Conservation (phyloP, 2,888 invertebrate species). For the Leptinotarsa rubiginosa region DNA sequence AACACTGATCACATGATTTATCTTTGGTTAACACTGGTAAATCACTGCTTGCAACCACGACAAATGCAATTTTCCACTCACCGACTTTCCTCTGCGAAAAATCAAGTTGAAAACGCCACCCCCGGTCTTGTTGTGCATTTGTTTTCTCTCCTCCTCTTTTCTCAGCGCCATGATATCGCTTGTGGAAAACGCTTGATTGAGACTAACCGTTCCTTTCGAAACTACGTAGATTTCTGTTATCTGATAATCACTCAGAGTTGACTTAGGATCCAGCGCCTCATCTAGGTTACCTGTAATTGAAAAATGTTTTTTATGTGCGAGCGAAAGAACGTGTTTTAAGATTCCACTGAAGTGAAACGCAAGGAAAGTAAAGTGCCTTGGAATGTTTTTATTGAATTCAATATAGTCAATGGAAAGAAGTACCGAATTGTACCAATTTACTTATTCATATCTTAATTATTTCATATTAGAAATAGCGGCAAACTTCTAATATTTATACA, state of each 20-base stretch:
- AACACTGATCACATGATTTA: neutral
- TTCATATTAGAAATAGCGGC: no score
- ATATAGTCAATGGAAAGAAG: no score
- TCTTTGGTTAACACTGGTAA: neutral
- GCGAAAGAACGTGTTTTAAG: no score
- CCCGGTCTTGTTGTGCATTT: conserved; percentile 67
- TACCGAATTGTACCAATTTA: no score
- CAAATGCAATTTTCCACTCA: conserved; percentile 51
- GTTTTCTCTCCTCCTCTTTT: conserved; percentile 71
- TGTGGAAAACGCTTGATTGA: conserved; percentile 65
- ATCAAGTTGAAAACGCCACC: conserved; percentile 70
- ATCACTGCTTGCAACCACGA: neutral
- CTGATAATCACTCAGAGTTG: conserved; percentile 74
- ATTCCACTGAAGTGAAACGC: no score
- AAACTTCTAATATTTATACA: no score
- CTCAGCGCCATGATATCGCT: conserved; percentile 71
- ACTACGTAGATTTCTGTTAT: conserved; percentile 75
- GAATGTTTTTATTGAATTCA: no score
- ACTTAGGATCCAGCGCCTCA: conserved; percentile 70
- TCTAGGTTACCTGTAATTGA: conserved; percentile 70
- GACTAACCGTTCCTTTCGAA: conserved; percentile 67
- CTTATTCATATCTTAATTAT: no score
- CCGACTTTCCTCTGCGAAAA: conserved; percentile 66
- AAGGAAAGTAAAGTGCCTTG: no score
- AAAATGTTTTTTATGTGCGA: conserved; percentile 5